A percentile compares a stretch with the other conserved stretches of the same genome.
phyloP scores from a whole-genome alignment of 2,113 vertebrate species.

The Bufo bufo region DNA sequence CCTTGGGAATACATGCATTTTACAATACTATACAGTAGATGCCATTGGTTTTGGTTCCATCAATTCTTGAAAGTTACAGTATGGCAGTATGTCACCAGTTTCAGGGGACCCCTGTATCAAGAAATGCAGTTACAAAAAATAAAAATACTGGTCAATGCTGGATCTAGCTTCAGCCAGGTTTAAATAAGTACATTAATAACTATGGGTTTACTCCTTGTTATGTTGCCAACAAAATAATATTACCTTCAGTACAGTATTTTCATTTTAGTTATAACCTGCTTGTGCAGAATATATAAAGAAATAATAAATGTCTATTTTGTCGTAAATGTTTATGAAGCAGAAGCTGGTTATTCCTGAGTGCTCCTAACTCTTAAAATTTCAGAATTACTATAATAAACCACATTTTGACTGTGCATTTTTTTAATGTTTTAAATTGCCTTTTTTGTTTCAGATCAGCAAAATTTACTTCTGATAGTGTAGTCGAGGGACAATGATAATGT shows the following conservation, averaged over 20 bases:
- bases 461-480: slow-evolving; percentile 22
- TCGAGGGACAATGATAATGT: slow-evolving; percentile 26
- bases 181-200: slow-evolving; percentile 7
- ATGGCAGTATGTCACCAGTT: too few relatives aligned
- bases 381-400: slow-evolving; percentile 56
- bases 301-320: slow-evolving; percentile 52
- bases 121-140: too few relatives aligned
- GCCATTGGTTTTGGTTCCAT: too few relatives aligned
- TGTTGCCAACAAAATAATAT: slow-evolving; percentile 46
- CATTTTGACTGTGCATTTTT: slow-evolving; percentile 54
- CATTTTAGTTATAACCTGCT: slow-evolving; percentile 51
- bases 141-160: background rate
- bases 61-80: too few relatives aligned
- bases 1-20: too few relatives aligned
- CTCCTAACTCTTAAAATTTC: slow-evolving; percentile 41
- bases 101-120: too few relatives aligned
- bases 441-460: slow-evolving; percentile 55
- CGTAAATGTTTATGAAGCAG: slow-evolving; percentile 58
- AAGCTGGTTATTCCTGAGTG: slow-evolving; percentile 56
- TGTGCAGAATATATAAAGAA: slow-evolving; percentile 36
- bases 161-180: background rate
- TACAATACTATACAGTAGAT: too few relatives aligned
- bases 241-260: slow-evolving; percentile 45
- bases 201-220: background rate
- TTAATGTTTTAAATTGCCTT: slow-evolving; percentile 53